Evolutionary conservation across 2,113 vertebrate genomes (phyloP).

Genomic region (Theristicus caerulescens): DNA sequence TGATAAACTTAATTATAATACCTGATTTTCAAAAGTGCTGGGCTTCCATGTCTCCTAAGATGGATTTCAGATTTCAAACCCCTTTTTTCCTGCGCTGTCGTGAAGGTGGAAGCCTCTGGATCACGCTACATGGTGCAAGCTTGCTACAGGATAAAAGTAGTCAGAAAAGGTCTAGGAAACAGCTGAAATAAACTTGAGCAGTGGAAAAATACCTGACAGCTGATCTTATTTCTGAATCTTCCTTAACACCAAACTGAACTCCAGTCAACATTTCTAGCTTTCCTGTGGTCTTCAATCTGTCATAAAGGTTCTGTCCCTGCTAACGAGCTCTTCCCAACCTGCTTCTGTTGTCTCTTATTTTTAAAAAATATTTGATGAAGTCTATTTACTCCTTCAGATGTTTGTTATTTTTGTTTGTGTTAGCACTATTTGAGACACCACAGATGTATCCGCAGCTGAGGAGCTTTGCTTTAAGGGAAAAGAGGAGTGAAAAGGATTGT

Average conservation of each 20-base stretch:
- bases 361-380: not conserved
- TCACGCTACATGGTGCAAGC: not conserved
- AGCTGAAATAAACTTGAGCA: not conserved
- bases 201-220: not conserved
- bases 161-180: not conserved
- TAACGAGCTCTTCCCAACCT: not conserved
- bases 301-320: not conserved
- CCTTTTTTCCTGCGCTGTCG: fast-evolving
- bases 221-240: not conserved
- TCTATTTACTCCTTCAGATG: not conserved
- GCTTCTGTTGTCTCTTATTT: not conserved
- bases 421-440: not conserved
- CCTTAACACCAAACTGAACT: not conserved
- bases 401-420: not conserved
- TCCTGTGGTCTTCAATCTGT: not conserved
- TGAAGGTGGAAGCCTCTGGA: not conserved
- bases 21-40: not conserved
- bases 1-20: not conserved
- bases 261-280: not conserved
- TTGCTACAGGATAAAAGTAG: not conserved
- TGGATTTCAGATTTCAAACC: not conserved
- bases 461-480: not conserved
- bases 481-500: not conserved
- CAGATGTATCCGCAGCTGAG: not conserved
- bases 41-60: not conserved